Evolutionary conservation across 2,113 vertebrate genomes (phyloP).

Genomic region (Lepisosteus osseus): DNA sequence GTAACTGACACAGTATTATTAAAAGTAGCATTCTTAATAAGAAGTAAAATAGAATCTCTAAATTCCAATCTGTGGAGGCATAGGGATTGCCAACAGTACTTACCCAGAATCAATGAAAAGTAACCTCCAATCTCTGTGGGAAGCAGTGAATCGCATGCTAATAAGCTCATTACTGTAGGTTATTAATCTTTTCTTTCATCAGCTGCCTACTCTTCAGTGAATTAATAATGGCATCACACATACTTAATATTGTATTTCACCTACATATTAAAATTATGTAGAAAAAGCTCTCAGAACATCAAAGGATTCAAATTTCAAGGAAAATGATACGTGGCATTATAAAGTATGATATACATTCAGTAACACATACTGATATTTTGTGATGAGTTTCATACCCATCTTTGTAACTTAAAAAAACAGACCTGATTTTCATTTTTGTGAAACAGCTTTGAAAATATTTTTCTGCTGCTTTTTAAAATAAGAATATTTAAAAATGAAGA

Average conservation of each 20-base stretch:
- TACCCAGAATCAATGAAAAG: background rate
- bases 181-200: constrained; percentile 1
- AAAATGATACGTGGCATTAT: background rate
- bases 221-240: background rate
- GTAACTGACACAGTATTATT: too few relatives aligned
- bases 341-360: background rate
- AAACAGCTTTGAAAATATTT: too few relatives aligned
- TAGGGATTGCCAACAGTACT: too few relatives aligned
- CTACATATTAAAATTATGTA: background rate
- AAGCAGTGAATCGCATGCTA: background rate
- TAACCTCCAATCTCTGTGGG: background rate
- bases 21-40: too few relatives aligned
- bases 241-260: background rate
- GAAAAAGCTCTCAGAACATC: background rate
- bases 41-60: too few relatives aligned
- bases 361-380: background rate
- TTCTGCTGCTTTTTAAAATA: too few relatives aligned
- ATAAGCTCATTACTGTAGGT: background rate
- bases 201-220: background rate
- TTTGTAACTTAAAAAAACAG: too few relatives aligned
- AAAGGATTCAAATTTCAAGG: background rate
- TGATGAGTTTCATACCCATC: too few relatives aligned
- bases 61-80: too few relatives aligned
- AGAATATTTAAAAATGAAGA: too few relatives aligned
- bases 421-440: too few relatives aligned